Percentiles rank a stretch among this genome's conserved stretches.
phyloP scores from a whole-genome alignment of 2,113 vertebrate genomes.

The Chinchilla lanigera region DNA sequence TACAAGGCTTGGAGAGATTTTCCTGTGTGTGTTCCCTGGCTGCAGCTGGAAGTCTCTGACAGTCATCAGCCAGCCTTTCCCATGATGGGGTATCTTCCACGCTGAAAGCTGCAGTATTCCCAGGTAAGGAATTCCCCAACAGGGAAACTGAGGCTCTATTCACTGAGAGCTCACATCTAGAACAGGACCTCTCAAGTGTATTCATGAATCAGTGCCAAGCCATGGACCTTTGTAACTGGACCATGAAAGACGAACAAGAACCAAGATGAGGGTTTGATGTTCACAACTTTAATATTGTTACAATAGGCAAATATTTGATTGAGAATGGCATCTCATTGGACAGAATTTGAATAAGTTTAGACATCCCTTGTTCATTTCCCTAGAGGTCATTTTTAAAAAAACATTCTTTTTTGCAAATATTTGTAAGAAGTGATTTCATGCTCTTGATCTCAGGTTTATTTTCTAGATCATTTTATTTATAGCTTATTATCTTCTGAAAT shows the following conservation, averaged over 20 bases:
- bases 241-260: accelerated
- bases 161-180: background rate
- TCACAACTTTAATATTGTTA: accelerated
- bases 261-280: accelerated
- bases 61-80: background rate
- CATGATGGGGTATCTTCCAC: background rate
- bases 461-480: background rate
- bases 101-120: background rate
- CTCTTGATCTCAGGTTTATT: background rate
- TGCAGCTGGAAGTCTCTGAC: background rate
- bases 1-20: background rate
- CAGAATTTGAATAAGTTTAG: background rate
- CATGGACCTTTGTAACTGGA: background rate
- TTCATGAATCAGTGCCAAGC: background rate
- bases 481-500: background rate
- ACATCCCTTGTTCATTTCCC: background rate
- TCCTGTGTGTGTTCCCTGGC: background rate
- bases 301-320: accelerated
- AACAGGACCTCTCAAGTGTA: accelerated
- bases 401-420: background rate
- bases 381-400: background rate
- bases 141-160: background rate
- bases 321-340: accelerated
- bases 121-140: background rate
- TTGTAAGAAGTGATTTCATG: background rate